Percentiles rank a stretch among this genome's conserved stretches.
phyloP scores from a whole-genome alignment of 2,797 vertebrate genomes.

The Octomys mimax region DNA sequence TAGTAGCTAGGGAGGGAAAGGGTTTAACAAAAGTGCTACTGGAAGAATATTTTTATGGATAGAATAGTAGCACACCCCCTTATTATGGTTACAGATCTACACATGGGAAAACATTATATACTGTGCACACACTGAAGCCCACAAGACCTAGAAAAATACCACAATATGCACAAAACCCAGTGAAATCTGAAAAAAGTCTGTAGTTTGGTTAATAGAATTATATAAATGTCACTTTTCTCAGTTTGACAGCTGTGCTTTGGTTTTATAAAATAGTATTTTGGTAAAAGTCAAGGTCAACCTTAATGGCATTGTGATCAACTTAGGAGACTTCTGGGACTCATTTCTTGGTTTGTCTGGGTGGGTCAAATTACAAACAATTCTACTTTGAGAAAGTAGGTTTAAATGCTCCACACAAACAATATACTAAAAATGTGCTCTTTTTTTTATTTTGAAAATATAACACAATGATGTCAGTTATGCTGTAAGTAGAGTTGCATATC shows the following conservation, averaged over 20 bases:
- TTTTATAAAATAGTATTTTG: conserved; percentile 32
- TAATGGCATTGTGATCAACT: not conserved
- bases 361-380: not conserved
- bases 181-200: not conserved
- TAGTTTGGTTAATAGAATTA: not conserved
- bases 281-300: not conserved
- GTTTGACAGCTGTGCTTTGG: not conserved
- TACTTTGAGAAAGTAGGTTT: not conserved
- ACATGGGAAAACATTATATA: not conserved
- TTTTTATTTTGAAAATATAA: conserved; percentile 68
- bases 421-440: conserved; percentile 23
- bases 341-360: not conserved
- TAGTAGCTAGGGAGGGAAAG: not conserved
- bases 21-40: not conserved
- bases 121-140: not conserved
- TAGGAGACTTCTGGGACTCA: not conserved
- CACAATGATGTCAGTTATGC: not conserved
- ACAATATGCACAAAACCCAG: not conserved
- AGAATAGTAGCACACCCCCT: not conserved
- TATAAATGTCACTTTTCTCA: not conserved
- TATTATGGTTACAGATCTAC: not conserved
- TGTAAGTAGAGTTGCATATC: not conserved
- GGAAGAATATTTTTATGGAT: not conserved
- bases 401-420: conserved; percentile 20
- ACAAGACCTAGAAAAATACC: not conserved